Conservation (phyloP, 2,113 vertebrate species). For the Saccopteryx leptura region DNA sequence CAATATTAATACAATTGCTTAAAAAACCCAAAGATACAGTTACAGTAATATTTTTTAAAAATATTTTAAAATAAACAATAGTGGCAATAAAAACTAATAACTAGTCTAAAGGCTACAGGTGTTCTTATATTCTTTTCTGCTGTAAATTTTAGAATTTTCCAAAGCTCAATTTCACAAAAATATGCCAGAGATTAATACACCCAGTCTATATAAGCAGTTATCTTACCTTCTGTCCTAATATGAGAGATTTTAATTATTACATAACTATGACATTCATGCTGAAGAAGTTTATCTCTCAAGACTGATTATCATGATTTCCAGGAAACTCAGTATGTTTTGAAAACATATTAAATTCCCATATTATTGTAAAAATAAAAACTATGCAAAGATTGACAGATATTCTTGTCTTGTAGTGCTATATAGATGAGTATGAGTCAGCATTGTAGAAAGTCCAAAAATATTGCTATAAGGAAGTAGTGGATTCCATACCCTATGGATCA, state of each 20-base stretch:
- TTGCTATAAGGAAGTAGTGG: neutral
- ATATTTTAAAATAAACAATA: neutral
- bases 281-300: neutral
- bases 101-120: rapidly evolving
- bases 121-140: neutral
- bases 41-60: neutral
- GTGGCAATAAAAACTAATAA: neutral
- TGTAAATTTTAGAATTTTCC: neutral
- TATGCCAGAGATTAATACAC: neutral
- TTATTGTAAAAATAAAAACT: neutral
- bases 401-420: neutral
- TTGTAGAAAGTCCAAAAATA: neutral
- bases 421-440: neutral
- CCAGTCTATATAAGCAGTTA: neutral
- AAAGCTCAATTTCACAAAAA: neutral
- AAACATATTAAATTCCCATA: neutral
- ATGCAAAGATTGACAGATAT: neutral
- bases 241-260: neutral
- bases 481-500: neutral
- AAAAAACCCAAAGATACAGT: neutral
- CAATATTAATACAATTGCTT: neutral
- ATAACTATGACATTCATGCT: neutral
- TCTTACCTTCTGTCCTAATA: neutral
- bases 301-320: neutral
- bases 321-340: no score